phyloP scores from a whole-genome alignment of 1,140 invertebrate genomes.

The Saxidomus purpurata region DNA sequence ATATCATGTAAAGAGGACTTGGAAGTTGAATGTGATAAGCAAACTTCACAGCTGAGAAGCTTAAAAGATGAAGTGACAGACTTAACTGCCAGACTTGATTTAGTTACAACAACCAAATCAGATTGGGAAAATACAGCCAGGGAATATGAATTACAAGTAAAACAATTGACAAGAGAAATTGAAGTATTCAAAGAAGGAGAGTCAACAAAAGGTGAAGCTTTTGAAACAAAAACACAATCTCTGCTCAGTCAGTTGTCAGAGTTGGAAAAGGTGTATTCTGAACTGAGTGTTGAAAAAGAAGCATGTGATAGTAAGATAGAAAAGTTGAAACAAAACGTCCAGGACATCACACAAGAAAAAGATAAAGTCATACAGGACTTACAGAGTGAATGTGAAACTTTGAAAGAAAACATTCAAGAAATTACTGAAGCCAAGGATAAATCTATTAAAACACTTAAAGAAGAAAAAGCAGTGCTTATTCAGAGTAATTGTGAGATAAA shows the following conservation, averaged over 20 bases:
- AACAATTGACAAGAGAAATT: constrained; percentile 54
- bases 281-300: constrained; percentile 22
- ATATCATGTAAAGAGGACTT: neutral
- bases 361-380: neutral
- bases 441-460: constrained; percentile 2
- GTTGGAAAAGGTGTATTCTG: constrained; percentile 41
- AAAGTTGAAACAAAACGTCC: neutral
- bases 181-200: constrained; percentile 45
- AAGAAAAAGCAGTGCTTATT: constrained; percentile 19
- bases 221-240: constrained; percentile 50
- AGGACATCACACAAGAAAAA: neutral
- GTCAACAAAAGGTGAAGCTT: constrained; percentile 32
- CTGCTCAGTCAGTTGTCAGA: constrained; percentile 42
- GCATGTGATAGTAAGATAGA: neutral
- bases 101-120: neutral
- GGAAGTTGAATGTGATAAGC: constrained; percentile 6
- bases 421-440: neutral
- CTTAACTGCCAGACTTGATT: neutral
- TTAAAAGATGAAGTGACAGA: neutral
- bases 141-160: constrained; percentile 27
- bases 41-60: neutral
- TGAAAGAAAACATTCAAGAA: constrained; percentile 1
- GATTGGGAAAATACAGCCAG: neutral
- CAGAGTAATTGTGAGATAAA: constrained; percentile 44
- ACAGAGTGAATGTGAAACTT: neutral